phyloP scores from a whole-genome alignment of 2,797 vertebrate species.

The Thunnus albacares region DNA sequence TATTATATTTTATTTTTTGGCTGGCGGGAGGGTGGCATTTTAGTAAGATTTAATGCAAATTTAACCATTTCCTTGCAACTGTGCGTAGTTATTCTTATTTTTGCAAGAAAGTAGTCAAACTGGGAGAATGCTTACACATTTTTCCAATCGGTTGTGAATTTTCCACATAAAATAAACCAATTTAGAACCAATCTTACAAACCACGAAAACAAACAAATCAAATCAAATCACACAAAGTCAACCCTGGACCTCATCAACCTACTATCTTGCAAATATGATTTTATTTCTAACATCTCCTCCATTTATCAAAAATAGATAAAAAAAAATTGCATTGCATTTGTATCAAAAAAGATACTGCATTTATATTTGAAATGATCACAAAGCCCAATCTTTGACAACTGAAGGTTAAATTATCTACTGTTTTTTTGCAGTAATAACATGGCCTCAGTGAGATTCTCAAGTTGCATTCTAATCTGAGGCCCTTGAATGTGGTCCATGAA shows the following conservation, averaged over 20 bases:
- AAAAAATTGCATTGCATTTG: background rate
- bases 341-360: background rate
- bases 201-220: no score
- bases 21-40: background rate
- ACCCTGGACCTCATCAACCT: background rate
- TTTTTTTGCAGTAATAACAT: slow-evolving; percentile 46
- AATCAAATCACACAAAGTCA: background rate
- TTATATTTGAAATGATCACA: background rate
- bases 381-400: background rate
- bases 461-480: background rate
- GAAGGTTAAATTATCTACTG: slow-evolving; percentile 10
- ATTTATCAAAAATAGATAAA: slow-evolving; percentile 4
- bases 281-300: no score
- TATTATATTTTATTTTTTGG: no score
- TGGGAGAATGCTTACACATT: background rate
- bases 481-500: slow-evolving; percentile 19
- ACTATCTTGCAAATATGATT: background rate
- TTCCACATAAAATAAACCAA: slow-evolving; percentile 6
- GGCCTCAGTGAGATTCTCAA: slow-evolving; percentile 22
- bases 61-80: background rate
- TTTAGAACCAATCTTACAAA: background rate
- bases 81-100: background rate
- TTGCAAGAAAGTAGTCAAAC: background rate
- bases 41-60: slow-evolving; percentile 12
- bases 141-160: background rate